phyloP scores from a whole-genome alignment of 2,888 invertebrate species.

The Archips crataeganus region DNA sequence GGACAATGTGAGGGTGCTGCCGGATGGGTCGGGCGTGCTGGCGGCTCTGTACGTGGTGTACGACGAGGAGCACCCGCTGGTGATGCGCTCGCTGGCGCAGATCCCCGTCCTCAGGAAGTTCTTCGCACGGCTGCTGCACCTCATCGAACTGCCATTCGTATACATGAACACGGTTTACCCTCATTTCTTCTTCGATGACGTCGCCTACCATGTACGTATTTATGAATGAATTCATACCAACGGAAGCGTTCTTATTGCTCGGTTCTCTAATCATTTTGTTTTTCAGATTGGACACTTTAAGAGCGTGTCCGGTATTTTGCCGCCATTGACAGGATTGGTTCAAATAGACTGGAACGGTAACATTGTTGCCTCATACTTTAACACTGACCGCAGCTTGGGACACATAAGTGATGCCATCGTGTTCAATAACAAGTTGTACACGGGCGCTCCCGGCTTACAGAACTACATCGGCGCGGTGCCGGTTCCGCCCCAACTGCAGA shows the following conservation, averaged over 20 bases:
- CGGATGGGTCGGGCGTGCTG: constrained; percentile 89
- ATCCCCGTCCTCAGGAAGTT: constrained; percentile 89
- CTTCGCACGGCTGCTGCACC: constrained; percentile 84
- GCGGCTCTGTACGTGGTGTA: constrained; percentile 85
- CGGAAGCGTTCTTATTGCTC: not conserved
- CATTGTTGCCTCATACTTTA: constrained; percentile 89
- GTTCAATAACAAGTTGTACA: constrained; percentile 87
- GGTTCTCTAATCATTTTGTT: not conserved
- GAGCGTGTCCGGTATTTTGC: constrained; percentile 64
- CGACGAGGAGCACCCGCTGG: constrained; percentile 86
- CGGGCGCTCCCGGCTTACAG: constrained; percentile 88
- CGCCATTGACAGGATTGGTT: constrained; percentile 85
- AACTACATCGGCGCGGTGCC: constrained; percentile 88
- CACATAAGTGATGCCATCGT: constrained; percentile 89
- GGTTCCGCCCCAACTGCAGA: constrained; percentile 78
- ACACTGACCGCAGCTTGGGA: constrained; percentile 83
- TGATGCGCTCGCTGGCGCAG: constrained; percentile 83
- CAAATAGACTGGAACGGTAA: constrained; percentile 90
- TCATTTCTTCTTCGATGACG: constrained; percentile 87
- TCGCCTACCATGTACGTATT: constrained; percentile 86
- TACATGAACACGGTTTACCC: constrained; percentile 88
- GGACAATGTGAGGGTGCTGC: constrained; percentile 86
- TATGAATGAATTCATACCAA: not conserved
- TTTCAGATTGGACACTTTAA: constrained; percentile 89
- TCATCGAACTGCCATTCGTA: constrained; percentile 88